Evolutionary conservation across 2,113 vertebrate species (phyloP), one percentile per base, ranked within the genome.

Genomic region (Micromys minutus): DNA sequence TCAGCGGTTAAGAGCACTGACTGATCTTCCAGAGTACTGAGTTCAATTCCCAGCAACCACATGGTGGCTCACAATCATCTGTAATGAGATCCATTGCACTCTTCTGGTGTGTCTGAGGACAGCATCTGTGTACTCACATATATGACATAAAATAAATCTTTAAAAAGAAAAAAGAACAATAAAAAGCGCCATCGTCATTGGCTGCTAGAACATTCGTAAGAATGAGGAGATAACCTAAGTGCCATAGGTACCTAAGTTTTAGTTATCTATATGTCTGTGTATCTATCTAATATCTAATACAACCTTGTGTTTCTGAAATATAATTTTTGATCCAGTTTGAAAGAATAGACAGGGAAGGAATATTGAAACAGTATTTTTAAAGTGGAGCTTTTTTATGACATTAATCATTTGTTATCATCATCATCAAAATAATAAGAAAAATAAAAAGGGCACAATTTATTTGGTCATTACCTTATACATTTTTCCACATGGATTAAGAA

Each of bases 371-470:
- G 31, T 61, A 7, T 26, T 21, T 24, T 80, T 13, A 57, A 57
- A 85, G 50, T 12, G 3, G 69, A 92, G 1, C 13, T n/a, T 61
- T n/a, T 59, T 29, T 83, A 55, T 36, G 57, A 65, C 9, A n/a
- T 19, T 72, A 10, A 26, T 61, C 7, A 71, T 59, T 31, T 31
- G 11, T 1, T 67, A 39, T 17, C 11, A 39, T 72, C 7, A 31
- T 10, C 11, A n/a, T n/a, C n/a, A n/a, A n/a, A 17, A 63, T 11
- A 31, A 17, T 1, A 61, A 61, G 65, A 17, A 19, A 6, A 17
- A 52, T 12, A 42, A 5, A 12, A 16, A 57, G 7, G 29, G 8
- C 0, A 31, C 39, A 7, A 0, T 9, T 67, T 29, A 67, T 17
- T 7, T 81, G 29, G 36, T 76, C 26, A 34, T 21, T n/a, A 91